Conservation (phyloP, 2,888 invertebrate species). For the Galeruca laticollis region DNA sequence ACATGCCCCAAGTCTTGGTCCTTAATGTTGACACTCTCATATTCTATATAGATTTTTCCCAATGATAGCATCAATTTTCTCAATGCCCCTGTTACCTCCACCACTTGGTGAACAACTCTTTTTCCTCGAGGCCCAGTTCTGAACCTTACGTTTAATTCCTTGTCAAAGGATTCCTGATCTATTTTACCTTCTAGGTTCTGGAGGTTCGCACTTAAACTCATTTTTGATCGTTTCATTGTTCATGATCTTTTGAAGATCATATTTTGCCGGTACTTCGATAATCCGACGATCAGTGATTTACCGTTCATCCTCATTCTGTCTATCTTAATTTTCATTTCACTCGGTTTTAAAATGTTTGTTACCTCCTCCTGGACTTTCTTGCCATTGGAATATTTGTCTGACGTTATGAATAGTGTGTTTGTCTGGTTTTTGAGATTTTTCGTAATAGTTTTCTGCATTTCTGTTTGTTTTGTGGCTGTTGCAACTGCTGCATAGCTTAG, state of each 20-base stretch:
- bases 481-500: neutral
- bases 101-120: conserved; percentile 17
- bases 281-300: too few relatives aligned
- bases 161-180: conserved; percentile 1
- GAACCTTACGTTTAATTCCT: conserved; percentile 19
- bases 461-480: conserved; percentile 2
- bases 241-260: conserved; percentile 14
- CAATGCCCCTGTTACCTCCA: conserved; percentile 12
- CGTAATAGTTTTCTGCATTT: too few relatives aligned
- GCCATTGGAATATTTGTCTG: too few relatives aligned
- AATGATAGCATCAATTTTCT: neutral
- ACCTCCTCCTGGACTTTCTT: too few relatives aligned
- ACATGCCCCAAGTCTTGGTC: too few relatives aligned
- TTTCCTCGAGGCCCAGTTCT: conserved; percentile 24
- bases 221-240: neutral
- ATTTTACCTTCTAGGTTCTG: conserved; percentile 27
- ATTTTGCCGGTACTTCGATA: too few relatives aligned
- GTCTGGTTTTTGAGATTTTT: too few relatives aligned
- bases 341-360: too few relatives aligned
- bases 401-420: too few relatives aligned
- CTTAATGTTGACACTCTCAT: neutral
- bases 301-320: too few relatives aligned
- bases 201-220: neutral
- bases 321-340: too few relatives aligned
- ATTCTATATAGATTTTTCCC: conserved; percentile 10